Conservation (phyloP, 2,888 invertebrate species). For the Luffia ferchaultella region DNA sequence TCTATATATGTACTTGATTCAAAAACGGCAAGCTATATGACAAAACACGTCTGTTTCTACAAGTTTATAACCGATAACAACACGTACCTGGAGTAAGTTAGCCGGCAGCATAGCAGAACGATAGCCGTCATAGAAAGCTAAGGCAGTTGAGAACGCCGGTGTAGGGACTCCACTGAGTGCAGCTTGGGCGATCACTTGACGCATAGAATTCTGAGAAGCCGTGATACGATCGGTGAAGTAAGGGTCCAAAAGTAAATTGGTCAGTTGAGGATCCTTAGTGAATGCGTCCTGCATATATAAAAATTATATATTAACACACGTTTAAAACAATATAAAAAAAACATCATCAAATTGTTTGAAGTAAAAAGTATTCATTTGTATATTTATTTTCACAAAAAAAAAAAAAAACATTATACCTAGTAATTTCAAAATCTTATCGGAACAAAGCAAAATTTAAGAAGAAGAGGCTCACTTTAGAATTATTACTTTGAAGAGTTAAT, state of each 20-base stretch:
- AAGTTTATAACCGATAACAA: too few species aligned
- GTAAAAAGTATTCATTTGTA: background rate
- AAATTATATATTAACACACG: slow-evolving; percentile 1
- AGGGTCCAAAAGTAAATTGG: slow-evolving; percentile 89
- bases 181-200: slow-evolving; percentile 79
- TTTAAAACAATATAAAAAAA: too few species aligned
- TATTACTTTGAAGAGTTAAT: too few species aligned
- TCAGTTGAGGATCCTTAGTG: slow-evolving; percentile 84
- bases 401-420: too few species aligned
- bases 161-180: slow-evolving; percentile 85
- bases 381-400: too few species aligned
- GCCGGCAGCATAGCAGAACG: slow-evolving; percentile 88
- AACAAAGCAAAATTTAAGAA: too few species aligned
- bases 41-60: too few species aligned
- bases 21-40: too few species aligned
- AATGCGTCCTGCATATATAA: slow-evolving; percentile 77
- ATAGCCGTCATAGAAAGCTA: slow-evolving; percentile 98
- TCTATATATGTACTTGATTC: too few species aligned
- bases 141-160: slow-evolving; percentile 91
- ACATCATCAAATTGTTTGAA: background rate
- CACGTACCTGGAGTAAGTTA: slow-evolving; percentile 93
- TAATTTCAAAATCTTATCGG: too few species aligned
- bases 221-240: slow-evolving; percentile 90
- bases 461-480: too few species aligned
- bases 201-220: slow-evolving; percentile 83